A percentile compares a stretch with the other conserved stretches of the same genome.
phyloP scores from a whole-genome alignment of 2,113 vertebrate species.

The Camelus dromedarius region DNA sequence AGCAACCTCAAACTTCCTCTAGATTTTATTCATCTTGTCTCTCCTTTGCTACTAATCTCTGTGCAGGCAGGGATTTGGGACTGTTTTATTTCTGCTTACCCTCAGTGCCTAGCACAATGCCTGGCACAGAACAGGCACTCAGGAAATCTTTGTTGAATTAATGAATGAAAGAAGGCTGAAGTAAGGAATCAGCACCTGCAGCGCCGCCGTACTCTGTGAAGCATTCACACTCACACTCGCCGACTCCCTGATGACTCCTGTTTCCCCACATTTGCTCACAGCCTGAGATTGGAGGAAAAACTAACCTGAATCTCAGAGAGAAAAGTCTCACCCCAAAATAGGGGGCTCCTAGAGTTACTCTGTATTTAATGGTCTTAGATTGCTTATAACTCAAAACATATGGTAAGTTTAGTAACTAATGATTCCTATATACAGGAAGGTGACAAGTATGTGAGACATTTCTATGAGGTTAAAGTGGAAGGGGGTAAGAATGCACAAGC shows the following conservation, averaged over 20 bases:
- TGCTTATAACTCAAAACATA: not conserved
- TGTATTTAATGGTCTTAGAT: not conserved
- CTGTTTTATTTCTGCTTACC: not conserved
- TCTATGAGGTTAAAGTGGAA: not conserved
- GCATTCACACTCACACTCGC: not conserved
- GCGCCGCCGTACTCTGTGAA: not conserved
- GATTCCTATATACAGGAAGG: not conserved
- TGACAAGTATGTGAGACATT: not conserved
- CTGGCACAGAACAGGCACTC: not conserved
- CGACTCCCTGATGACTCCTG: not conserved
- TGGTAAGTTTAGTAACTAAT: not conserved
- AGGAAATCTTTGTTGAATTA: not conserved
- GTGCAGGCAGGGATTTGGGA: not conserved
- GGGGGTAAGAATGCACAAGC: not conserved
- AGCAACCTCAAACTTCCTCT: not conserved
- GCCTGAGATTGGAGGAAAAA: not conserved
- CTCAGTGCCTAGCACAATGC: not conserved
- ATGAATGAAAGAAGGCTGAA: not conserved
- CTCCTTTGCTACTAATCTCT: not conserved
- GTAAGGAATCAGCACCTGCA: not conserved
- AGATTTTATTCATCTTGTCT: not conserved
- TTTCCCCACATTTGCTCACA: not conserved
- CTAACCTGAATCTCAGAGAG: not conserved
- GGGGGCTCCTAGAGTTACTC: not conserved
- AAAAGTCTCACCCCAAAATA: not conserved